These are phyloP conservation scores for Microvelia longipes DNA, from an alignment of 1,140 invertebrate species.

Conservation along the genomic window DNA sequence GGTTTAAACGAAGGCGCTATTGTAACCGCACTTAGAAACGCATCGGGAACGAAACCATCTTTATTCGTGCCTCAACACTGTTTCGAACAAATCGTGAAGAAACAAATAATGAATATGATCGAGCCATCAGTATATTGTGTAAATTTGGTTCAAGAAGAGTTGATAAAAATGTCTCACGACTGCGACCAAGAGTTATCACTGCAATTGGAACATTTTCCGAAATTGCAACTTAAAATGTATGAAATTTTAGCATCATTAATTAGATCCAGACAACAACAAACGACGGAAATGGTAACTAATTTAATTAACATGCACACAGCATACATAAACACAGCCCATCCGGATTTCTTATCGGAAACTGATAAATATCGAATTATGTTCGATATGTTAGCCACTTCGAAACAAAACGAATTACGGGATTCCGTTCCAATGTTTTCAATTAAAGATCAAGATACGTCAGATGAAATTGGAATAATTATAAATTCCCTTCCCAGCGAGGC, in stretches of 20 bases:
- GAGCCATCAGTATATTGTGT: constrained; percentile 52
- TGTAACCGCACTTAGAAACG: constrained; percentile 54
- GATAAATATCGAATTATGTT: not conserved
- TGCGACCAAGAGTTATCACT: constrained; percentile 42
- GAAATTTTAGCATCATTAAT: constrained; percentile 51
- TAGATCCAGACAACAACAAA: constrained; percentile 41
- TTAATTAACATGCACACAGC: constrained; percentile 48
- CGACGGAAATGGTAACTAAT: constrained; percentile 50
- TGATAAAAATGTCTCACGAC: constrained; percentile 54
- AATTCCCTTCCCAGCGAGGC: constrained; percentile 1
- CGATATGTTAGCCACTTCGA: constrained; percentile 1
- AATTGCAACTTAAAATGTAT: constrained; percentile 48
- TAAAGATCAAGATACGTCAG: not conserved
- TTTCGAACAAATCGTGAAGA: constrained; percentile 56
- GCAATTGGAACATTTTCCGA: constrained; percentile 48
- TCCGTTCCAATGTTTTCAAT: not conserved
- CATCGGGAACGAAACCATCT: constrained; percentile 48
- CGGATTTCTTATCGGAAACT: constrained; percentile 31
- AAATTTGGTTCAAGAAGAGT: constrained; percentile 56
- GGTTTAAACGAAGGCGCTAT: constrained; percentile 44
- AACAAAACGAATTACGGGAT: not conserved
- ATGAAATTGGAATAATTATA: not conserved
- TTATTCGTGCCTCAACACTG: constrained; percentile 57
- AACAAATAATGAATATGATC: constrained; percentile 52
- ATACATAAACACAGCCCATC: constrained; percentile 61